Evolutionary conservation across 2,888 invertebrate species (phyloP), one percentile per base, ranked within the genome.

Genomic region (Pterostichus madidus): DNA sequence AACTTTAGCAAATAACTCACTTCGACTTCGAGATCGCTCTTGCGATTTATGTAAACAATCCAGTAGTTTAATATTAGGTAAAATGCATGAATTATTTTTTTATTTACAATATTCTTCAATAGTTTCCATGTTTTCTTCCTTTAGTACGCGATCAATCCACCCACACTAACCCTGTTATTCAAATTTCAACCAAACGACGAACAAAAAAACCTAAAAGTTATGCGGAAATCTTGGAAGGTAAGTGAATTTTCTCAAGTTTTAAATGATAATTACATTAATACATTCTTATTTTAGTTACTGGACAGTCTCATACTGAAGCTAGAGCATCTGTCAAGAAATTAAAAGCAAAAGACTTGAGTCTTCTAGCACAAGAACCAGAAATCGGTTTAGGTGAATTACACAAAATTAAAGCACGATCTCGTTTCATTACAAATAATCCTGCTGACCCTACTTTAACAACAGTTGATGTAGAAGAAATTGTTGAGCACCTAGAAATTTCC

Each of bases 191-290:
- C 86, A 84, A 80, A 87, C 86, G 81, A 87, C 86, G 83, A 84
- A 86, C 79, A 81, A 85, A 49, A 86, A 86, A 82, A 81, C 89
- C 87, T 77, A 92, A 92, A 85, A 93, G 93, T 87, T 94, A 93
- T 90, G 93, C 93, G 8, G 95, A 95, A 87, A 89, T 95, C 7
- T 88, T 95, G 84, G 93, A 94, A 91, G 94, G 95, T 95, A 89
- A 85, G 88, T 44, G 82, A 75, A 56, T 77, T 83, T 24, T 17
- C 13, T 84, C 13, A 59, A 56, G 52, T 35, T 71, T 84, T 31
- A 77, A 15, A 80, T 52, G 7, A 61, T 83, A 52, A 78, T 76
- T 78, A 73, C 44, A 61, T 76, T 84, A 17, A 11, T 24, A 24
- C 24, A 24, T 90, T 90, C 83, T 87, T 15, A 10, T 7, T 71